phyloP scores from a whole-genome alignment of 1,140 invertebrate species.

The Drosophila elegans region DNA sequence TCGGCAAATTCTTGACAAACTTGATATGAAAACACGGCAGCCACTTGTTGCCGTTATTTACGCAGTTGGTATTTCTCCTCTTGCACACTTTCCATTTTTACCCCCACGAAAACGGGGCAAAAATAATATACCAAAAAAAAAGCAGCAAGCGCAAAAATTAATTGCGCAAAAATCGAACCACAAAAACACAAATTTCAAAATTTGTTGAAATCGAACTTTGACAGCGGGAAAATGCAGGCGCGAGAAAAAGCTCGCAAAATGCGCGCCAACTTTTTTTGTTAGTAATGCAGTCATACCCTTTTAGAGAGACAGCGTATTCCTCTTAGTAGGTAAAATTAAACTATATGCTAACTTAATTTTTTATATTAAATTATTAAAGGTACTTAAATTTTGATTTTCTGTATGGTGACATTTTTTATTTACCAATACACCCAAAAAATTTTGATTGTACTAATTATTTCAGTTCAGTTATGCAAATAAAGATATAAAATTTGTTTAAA shows the following conservation, averaged over 20 bases:
- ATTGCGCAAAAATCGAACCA: conserved; percentile 53
- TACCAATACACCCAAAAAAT: too few relatives aligned
- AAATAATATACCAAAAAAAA: conserved; percentile 18
- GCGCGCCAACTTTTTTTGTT: conserved; percentile 37
- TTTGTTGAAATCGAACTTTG: conserved; percentile 40
- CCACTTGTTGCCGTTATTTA: conserved; percentile 71
- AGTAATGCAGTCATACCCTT: conserved; percentile 11
- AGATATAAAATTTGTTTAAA: too few relatives aligned
- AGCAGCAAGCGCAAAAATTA: conserved; percentile 49
- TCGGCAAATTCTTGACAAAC: conserved; percentile 35
- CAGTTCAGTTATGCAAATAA: too few relatives aligned
- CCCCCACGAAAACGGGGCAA: not conserved
- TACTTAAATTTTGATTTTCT: too few relatives aligned
- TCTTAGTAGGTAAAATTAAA: too few relatives aligned
- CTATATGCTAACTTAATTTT: too few relatives aligned
- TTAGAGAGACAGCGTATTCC: too few relatives aligned
- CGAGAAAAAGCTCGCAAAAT: conserved; percentile 36
- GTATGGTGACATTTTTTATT: too few relatives aligned
- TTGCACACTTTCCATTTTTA: conserved; percentile 6
- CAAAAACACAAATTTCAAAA: conserved; percentile 33
- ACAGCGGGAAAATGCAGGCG: conserved; percentile 7
- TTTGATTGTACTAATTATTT: too few relatives aligned
- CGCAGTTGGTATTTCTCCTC: conserved; percentile 56
- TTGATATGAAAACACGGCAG: conserved; percentile 20
- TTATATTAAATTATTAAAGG: too few relatives aligned